Percentiles rank a stretch among this genome's conserved stretches.
These are phyloP conservation scores for Eristalis arbustorum DNA, from an alignment of 2,888 invertebrate species.

Conservation along the genomic window DNA sequence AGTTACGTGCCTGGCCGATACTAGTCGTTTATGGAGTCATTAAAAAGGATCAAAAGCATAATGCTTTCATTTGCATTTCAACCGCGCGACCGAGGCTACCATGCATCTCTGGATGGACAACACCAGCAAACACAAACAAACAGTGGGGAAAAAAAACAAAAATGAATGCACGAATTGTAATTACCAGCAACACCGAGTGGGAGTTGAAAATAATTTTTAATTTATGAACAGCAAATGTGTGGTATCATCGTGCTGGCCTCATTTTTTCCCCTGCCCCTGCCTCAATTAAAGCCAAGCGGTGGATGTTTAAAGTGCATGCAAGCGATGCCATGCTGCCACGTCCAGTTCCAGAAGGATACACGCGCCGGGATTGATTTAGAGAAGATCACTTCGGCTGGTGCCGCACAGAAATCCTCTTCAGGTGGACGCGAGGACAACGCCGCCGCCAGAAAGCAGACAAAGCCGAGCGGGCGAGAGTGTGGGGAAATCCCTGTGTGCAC, in stretches of 20 bases:
- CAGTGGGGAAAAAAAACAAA: too few species aligned
- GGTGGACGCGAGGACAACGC: neutral
- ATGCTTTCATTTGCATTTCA: constrained; percentile 60
- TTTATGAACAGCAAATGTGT: constrained; percentile 20
- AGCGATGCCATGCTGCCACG: neutral
- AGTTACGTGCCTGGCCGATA: constrained; percentile 42
- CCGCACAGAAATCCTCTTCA: neutral
- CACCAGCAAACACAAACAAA: neutral
- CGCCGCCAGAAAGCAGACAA: neutral
- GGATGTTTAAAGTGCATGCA: neutral
- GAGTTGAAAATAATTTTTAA: constrained; percentile 46
- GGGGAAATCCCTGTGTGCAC: constrained; percentile 18
- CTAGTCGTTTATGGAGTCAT: constrained; percentile 65
- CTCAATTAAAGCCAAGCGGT: constrained; percentile 23
- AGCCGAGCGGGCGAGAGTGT: too few species aligned
- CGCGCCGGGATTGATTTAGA: constrained; percentile 55
- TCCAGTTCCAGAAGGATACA: constrained; percentile 9
- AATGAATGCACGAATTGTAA: neutral
- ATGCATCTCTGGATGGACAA: neutral
- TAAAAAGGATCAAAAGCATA: constrained; percentile 65
- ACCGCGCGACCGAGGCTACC: constrained; percentile 14
- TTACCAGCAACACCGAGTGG: constrained; percentile 1
- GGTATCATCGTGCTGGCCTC: neutral
- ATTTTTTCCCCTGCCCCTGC: too few species aligned
- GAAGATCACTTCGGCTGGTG: constrained; percentile 27